Evolutionary conservation across 2,888 invertebrate genomes (phyloP), one percentile per base, ranked within the genome.

Genomic region (Hipparchia sbordonii): DNA sequence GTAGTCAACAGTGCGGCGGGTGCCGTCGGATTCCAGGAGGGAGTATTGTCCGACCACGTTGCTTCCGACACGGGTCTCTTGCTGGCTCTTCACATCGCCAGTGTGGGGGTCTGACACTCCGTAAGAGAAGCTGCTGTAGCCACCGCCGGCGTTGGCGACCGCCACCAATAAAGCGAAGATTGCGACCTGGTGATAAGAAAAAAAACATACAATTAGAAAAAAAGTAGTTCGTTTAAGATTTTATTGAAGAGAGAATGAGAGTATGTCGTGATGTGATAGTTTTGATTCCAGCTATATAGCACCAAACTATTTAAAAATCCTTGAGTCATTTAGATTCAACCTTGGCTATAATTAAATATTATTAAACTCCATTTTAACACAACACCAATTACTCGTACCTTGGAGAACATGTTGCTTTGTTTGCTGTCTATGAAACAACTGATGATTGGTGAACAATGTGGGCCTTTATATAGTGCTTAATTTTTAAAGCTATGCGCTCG

Each of bases 1-100:
- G 85, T 94, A 94, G 85, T 94, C 94, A 2, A 94, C 94, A 56
- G 89, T 92, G 77, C 94, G 90, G 75, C 89, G 88, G 67, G 91
- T 91, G 79, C 94, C 94, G 79, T 94, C 94, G 65, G 94, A 84
- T 71, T 94, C 94, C 76, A 88, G 82, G 69, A 94, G 86, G 65
- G 94, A 93, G 85, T 94, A 94, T 76, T 92, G 90, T 45, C 94
- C 94, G 69, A 90, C 90, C 13, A 94, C 94, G 71, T 86, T 87
- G 82, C 91, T 90, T n/a, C 94, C 94, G 61, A 86, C 86, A 57
- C 94, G 89, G 71, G 86, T 87, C 82, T 94, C 94, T 62, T 87
- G 85, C 80, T 94, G 94, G 82, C 86, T 90, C 79, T 94, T 94
- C 70, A 87, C 85, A 80, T 94, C 94, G 2, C 94, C 94, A 60